A percentile compares a stretch with the other conserved stretches of the same genome.
These are phyloP conservation scores for Cuniculus paca DNA, from an alignment of 2,797 vertebrate species.

Conservation along the genomic window DNA sequence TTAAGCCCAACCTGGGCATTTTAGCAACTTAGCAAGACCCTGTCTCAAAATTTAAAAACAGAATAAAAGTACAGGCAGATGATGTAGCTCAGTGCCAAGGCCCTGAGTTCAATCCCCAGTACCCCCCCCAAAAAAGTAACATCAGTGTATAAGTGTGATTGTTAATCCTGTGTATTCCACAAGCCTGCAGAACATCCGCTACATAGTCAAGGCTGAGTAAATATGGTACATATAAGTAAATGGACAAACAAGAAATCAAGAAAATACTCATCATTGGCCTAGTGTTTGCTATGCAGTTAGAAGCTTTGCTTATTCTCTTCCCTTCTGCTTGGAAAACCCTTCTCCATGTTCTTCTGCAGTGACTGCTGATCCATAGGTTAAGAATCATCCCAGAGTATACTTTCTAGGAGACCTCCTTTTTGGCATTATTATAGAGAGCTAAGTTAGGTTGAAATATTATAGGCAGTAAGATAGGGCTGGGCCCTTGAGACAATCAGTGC, in stretches of 20 bases:
- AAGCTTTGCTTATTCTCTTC: background rate
- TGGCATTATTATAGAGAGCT: background rate
- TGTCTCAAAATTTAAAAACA: background rate
- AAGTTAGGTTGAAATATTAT: background rate
- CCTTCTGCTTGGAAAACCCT: background rate
- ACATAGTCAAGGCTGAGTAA: background rate
- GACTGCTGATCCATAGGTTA: background rate
- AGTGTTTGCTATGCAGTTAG: background rate
- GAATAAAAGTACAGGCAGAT: background rate
- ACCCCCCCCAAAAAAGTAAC: background rate
- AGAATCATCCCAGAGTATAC: background rate
- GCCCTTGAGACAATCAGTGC: background rate
- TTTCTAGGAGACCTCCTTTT: background rate
- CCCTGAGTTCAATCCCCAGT: background rate
- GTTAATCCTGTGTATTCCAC: background rate
- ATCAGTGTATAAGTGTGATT: background rate
- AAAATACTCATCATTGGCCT: background rate
- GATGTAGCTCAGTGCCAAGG: background rate
- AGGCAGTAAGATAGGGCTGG: background rate
- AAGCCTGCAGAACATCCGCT: background rate
- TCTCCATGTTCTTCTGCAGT: background rate
- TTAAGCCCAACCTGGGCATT: background rate
- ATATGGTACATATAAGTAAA: background rate
- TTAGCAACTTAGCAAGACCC: background rate
- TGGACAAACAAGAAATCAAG: background rate